Conservation (phyloP, 2,797 vertebrate species). For the Salmo trutta region DNA sequence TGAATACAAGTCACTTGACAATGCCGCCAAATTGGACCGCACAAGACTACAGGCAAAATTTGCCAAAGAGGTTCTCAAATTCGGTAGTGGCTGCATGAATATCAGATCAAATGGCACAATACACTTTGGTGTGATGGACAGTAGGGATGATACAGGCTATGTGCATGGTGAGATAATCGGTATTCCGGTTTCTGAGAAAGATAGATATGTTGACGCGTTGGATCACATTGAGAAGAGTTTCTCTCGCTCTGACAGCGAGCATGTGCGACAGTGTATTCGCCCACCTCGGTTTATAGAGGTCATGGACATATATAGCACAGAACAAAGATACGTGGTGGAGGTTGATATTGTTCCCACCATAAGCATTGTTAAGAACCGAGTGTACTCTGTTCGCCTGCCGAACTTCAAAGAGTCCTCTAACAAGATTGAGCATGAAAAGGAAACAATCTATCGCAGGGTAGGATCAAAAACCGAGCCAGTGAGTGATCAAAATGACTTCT, state of each 20-base stretch:
- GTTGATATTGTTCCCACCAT: constrained; percentile 77
- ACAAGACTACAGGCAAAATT: constrained; percentile 78
- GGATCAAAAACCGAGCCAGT: constrained; percentile 80
- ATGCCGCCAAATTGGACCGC: constrained; percentile 68
- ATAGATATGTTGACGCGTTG: constrained; percentile 76
- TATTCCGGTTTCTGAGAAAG: constrained; percentile 68
- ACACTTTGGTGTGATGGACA: constrained; percentile 85
- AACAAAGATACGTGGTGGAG: constrained; percentile 79
- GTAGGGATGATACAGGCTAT: constrained; percentile 56
- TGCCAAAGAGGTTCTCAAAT: constrained; percentile 79
- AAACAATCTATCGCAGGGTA: constrained; percentile 63
- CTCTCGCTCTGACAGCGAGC: constrained; percentile 46
- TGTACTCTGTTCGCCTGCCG: constrained; percentile 75
- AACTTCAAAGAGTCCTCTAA: constrained; percentile 73
- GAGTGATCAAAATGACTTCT: constrained; percentile 64
- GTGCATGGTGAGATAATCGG: constrained; percentile 81
- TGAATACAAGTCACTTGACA: constrained; percentile 81
- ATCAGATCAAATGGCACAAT: constrained; percentile 85
- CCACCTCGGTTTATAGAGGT: constrained; percentile 82
- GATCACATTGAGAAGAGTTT: constrained; percentile 78
- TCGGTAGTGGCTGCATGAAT: constrained; percentile 84
- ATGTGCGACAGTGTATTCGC: constrained; percentile 76
- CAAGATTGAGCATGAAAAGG: constrained; percentile 72
- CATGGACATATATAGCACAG: constrained; percentile 49
- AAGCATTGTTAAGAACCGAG: constrained; percentile 62